Percentiles rank a stretch among this genome's conserved stretches.
phyloP scores from a whole-genome alignment of 2,113 vertebrate genomes.

The Lycaon pictus region DNA sequence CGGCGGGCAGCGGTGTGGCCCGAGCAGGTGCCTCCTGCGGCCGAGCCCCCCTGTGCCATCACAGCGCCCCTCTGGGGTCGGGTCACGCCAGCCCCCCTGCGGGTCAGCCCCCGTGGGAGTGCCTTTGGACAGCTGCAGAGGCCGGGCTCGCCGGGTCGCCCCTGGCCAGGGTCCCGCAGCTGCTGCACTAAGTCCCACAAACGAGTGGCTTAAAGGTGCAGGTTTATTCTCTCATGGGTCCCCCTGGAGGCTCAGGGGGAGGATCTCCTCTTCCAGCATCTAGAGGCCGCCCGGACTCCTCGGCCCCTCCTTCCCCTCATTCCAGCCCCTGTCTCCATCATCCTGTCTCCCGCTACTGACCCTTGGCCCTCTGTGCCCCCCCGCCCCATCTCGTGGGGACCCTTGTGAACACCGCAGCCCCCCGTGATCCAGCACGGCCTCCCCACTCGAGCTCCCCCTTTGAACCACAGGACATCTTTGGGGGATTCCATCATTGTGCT shows the following conservation, averaged over 20 bases:
- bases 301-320: not conserved
- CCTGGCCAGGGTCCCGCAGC: accelerated
- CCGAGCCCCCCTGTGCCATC: accelerated
- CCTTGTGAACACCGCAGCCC: not conserved
- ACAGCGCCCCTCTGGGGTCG: too few species aligned
- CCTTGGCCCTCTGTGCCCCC: not conserved
- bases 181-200: accelerated
- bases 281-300: not conserved
- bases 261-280: not conserved
- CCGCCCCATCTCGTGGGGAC: too few species aligned
- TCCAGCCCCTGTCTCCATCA: accelerated
- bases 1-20: accelerated
- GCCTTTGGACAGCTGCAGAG: too few species aligned
- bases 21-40: accelerated
- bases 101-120: too few species aligned
- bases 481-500: not conserved
- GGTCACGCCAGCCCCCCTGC: too few species aligned
- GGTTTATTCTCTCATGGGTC: accelerated
- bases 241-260: not conserved
- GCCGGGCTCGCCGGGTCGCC: not conserved
- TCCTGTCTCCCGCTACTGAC: accelerated
- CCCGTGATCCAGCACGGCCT: not conserved
- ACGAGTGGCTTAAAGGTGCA: accelerated
- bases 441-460: accelerated
- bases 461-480: not conserved